These are phyloP conservation scores for Pasiphila rectangulata DNA, from an alignment of 2,888 invertebrate species.

Conservation along the genomic window DNA sequence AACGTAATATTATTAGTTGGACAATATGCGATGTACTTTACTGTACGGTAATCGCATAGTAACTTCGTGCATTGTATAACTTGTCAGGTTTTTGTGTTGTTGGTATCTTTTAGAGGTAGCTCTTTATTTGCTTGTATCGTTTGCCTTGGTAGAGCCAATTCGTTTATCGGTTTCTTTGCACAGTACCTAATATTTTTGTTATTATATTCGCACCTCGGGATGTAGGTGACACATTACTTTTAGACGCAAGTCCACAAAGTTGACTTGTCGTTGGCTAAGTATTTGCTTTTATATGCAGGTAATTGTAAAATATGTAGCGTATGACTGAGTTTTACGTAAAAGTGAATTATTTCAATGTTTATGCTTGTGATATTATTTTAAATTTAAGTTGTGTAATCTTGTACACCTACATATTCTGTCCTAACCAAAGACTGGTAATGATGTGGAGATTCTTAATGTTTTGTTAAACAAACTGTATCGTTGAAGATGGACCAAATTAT, in stretches of 20 bases:
- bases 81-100: slow-evolving; percentile 56
- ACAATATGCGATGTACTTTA: slow-evolving; percentile 71
- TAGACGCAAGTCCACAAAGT: slow-evolving; percentile 9
- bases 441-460: slow-evolving; percentile 57
- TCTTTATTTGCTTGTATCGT: slow-evolving; percentile 41
- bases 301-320: slow-evolving; percentile 18
- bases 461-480: slow-evolving; percentile 56
- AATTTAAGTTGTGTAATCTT: slow-evolving; percentile 67
- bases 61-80: slow-evolving; percentile 71
- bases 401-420: slow-evolving; percentile 60
- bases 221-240: slow-evolving; percentile 32
- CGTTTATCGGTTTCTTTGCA: slow-evolving; percentile 31
- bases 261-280: slow-evolving; percentile 3
- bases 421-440: slow-evolving; percentile 79
- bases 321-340: slow-evolving; percentile 45
- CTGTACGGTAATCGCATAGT: slow-evolving; percentile 77
- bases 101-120: slow-evolving; percentile 43
- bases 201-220: slow-evolving; percentile 52
- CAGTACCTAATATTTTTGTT: slow-evolving; percentile 22
- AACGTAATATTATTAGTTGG: slow-evolving; percentile 67
- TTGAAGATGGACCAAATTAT: slow-evolving; percentile 75
- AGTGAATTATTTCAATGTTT: slow-evolving; percentile 52
- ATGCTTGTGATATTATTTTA: slow-evolving; percentile 76
- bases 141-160: slow-evolving; percentile 32
- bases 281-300: slow-evolving; percentile 14